Evolutionary conservation across 2,113 vertebrate species (phyloP).

Genomic region (Mesoclemmys tuberculata): DNA sequence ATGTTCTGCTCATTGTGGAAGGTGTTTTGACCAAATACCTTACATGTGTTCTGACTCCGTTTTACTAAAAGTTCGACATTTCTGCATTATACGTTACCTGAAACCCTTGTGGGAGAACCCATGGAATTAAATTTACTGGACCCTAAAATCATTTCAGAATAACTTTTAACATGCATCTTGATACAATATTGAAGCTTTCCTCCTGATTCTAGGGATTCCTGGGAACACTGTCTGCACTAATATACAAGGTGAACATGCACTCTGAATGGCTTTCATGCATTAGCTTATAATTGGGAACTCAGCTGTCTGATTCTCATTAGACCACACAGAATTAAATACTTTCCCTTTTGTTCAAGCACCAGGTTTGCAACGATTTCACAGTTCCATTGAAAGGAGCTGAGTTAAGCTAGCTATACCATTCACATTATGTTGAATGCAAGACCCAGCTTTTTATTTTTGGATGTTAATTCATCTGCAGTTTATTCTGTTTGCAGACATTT

Average conservation of each 20-base stretch:
- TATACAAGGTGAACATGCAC: constrained; percentile 31
- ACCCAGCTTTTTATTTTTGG: neutral
- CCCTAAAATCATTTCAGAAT: neutral
- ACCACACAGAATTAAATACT: constrained; percentile 61
- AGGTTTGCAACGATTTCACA: constrained; percentile 23
- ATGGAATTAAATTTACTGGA: neutral
- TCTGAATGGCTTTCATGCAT: constrained; percentile 50
- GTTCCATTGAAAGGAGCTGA: constrained; percentile 33
- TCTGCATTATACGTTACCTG: fast-evolving
- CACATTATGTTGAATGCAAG: neutral
- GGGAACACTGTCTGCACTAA: constrained; percentile 29
- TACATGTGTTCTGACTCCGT: fast-evolving
- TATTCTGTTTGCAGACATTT: neutral
- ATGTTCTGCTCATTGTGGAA: neutral
- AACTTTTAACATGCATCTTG: neutral
- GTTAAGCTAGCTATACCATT: constrained; percentile 41
- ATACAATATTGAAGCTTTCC: constrained; percentile 65
- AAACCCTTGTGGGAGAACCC: neutral
- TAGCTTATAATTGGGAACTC: constrained; percentile 51
- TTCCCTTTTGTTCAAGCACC: constrained; percentile 49
- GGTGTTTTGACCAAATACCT: neutral
- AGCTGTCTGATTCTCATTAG: constrained; percentile 62
- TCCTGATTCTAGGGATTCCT: constrained; percentile 35
- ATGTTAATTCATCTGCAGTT: neutral
- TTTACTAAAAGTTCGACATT: neutral